These are phyloP conservation scores for Paradisaea rubra DNA, from an alignment of 2,113 vertebrate genomes.

Conservation along the genomic window DNA sequence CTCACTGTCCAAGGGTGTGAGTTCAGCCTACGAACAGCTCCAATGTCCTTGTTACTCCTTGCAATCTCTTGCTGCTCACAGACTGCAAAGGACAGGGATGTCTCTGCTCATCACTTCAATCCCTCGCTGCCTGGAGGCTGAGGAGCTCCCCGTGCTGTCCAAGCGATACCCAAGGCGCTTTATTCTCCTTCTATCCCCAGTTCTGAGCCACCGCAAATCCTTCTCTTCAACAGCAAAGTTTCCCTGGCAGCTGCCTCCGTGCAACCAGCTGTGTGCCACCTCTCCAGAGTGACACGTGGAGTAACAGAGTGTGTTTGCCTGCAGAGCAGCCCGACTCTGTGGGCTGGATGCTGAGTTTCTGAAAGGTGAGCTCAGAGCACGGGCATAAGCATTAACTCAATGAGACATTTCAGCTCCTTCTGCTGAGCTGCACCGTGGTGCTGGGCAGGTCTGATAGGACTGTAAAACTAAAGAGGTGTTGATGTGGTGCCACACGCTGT, in stretches of 20 bases:
- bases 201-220: neutral
- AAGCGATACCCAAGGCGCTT: neutral
- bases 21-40: constrained; percentile 20
- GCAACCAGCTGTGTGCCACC: neutral
- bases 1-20: constrained; percentile 54
- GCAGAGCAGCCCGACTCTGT: neutral
- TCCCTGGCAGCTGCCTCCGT: neutral
- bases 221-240: neutral
- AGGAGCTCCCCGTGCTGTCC: neutral
- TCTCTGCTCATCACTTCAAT: neutral
- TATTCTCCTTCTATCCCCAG: neutral
- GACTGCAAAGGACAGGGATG: neutral
- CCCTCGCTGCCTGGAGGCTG: neutral
- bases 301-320: neutral
- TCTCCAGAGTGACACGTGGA: neutral
- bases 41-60: constrained; percentile 44
- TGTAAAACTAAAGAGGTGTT: constrained; percentile 2
- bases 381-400: neutral
- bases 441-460: neutral
- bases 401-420: neutral
- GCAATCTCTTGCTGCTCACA: neutral
- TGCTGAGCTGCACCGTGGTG: neutral
- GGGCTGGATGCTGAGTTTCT: neutral
- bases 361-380: neutral
- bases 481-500: neutral